Base-by-base conservation (phyloP, 2,113 vertebrate species). In the Crotalus tigris region DNA sequence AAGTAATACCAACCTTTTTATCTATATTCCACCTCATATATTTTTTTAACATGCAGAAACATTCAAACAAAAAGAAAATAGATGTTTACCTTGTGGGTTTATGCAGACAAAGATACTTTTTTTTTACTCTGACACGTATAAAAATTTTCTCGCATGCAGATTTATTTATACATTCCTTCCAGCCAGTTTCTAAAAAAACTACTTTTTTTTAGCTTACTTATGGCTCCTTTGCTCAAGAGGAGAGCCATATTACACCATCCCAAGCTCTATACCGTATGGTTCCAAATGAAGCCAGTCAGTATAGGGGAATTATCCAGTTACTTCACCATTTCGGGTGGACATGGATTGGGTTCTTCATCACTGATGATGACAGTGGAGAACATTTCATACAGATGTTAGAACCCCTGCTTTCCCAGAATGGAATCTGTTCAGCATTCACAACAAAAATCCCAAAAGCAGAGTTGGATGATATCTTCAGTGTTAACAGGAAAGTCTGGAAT, bases 401-500 rank as follows among this genome's bases (percentile, higher is more conserved):
- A 33, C 46, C 53, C 0, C 15, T 88, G 53, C 53, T 88, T 88
- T 33, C 13, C n/a, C 53, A 39, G 15, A 88, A 88, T 21, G 29
- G 53, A n/a, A 88, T 88, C 54, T 88, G 87, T 33, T 39, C 55
- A 49, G 81, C 39, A 17, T 91, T 86, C 81, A 19, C 53, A 6
- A 11, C 39, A 24, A 75, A 75, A 26, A 85, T 85, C 12, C 51
- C 51, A 26, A 69, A 81, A 85, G n/a, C 64, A 17, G 11, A 44
- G 7, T n/a, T 64, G 89, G 2, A 12, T 33, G 4, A 19, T n/a
- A 4, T 44, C 1, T 0, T 1, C 1, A 61, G 10, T 26, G 21
- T 64, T 23, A 90, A 90, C 6, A 2, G 17, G 1, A 15, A 24
- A 12, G n/a, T 55, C 26, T 0, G 2, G 17, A 85, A 1, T 13